Percentiles rank a stretch among this genome's conserved stretches.
phyloP scores from a whole-genome alignment of 2,113 vertebrate species.

The Zapus hudsonius region DNA sequence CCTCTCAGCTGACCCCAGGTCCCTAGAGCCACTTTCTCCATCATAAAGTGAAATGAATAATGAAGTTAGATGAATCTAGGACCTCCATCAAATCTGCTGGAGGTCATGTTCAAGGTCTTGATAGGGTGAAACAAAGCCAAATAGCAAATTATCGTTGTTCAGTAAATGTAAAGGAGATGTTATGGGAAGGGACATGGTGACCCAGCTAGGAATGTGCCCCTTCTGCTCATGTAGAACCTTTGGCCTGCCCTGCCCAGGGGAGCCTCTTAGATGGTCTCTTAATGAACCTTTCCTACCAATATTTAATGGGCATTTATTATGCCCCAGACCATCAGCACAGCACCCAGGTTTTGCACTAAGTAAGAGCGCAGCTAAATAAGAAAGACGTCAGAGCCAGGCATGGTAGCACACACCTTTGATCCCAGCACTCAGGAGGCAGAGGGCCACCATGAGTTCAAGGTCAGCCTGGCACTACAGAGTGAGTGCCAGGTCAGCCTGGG shows the following conservation, averaged over 20 bases:
- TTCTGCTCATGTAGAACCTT: neutral
- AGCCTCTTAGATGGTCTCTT: neutral
- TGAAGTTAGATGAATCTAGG: neutral
- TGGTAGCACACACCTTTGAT: too few species aligned
- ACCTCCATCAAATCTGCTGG: neutral
- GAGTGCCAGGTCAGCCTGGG: too few species aligned
- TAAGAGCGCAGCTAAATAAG: neutral
- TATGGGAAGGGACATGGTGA: neutral
- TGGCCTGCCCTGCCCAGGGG: neutral
- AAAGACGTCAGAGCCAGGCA: neutral
- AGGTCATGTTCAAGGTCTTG: neutral
- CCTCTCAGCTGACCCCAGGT: neutral
- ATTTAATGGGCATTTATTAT: neutral
- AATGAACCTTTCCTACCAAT: neutral
- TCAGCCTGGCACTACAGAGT: too few species aligned
- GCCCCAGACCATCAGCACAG: neutral
- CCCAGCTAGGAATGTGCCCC: neutral
- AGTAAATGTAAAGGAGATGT: neutral
- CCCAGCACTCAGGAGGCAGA: too few species aligned
- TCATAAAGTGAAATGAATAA: constrained; percentile 22
- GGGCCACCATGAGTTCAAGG: too few species aligned
- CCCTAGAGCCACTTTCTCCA: neutral
- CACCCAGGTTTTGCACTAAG: neutral
- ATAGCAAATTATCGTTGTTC: too few species aligned
- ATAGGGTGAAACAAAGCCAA: neutral